These are phyloP conservation scores for Bagarius yarrelli DNA, from an alignment of 2,113 vertebrate species.

Conservation along the genomic window DNA sequence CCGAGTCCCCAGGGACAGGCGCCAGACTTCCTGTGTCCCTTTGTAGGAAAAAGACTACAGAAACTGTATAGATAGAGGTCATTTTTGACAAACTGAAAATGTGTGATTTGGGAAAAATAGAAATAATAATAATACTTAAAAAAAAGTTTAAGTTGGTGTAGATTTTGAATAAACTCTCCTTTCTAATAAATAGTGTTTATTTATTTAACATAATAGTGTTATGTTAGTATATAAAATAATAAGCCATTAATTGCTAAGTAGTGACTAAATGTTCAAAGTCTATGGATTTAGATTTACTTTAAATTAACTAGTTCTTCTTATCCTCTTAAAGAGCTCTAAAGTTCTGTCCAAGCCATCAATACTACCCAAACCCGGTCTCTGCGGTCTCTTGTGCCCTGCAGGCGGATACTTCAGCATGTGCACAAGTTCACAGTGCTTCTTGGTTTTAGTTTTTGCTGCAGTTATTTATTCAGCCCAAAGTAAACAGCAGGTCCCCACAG, in stretches of 20 bases:
- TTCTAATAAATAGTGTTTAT: no score
- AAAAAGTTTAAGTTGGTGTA: no score
- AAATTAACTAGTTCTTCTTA: neutral
- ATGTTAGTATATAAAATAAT: neutral
- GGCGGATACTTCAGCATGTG: neutral
- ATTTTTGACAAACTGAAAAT: no score
- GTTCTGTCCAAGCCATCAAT: constrained; percentile 14
- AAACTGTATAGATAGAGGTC: no score
- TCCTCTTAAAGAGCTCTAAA: neutral
- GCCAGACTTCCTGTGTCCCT: no score
- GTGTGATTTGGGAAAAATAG: no score
- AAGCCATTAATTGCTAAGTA: neutral
- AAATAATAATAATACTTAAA: no score
- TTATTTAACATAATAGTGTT: no score
- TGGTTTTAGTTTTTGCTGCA: constrained; percentile 25
- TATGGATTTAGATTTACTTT: neutral
- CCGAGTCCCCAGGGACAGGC: no score
- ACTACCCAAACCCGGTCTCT: neutral
- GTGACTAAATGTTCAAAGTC: constrained; percentile 36
- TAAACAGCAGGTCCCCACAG: constrained; percentile 29
- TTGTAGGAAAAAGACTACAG: no score
- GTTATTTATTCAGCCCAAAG: constrained; percentile 20
- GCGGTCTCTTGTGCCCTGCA: constrained; percentile 47
- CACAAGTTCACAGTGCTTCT: neutral
- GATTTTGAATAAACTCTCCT: no score